Evolutionary conservation across 53 echinoderm and acorn worm species (phyloP).

Genomic region (Zoroaster sp.): DNA sequence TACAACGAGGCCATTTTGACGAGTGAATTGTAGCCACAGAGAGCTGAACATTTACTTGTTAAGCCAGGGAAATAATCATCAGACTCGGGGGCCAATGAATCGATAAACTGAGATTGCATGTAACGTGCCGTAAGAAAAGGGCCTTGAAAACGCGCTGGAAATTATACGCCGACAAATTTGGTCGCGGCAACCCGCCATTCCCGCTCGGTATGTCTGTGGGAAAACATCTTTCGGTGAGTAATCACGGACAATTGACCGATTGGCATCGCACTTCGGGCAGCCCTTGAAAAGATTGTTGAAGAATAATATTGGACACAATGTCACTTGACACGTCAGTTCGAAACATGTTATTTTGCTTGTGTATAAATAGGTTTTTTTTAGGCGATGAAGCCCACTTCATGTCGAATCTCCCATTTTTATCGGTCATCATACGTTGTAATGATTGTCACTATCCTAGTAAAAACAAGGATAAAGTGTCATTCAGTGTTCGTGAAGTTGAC

Average conservation of each 20-base stretch:
- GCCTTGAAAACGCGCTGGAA: slow-evolving; percentile 8
- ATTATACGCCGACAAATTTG: slow-evolving; percentile 33
- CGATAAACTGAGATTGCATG: slow-evolving; percentile 17
- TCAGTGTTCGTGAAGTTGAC: not conserved
- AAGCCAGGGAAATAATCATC: not conserved
- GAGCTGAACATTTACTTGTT: not conserved
- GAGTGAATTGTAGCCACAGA: not conserved
- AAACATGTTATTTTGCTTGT: not conserved
- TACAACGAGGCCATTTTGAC: no score
- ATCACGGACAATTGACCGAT: not conserved
- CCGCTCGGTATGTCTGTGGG: not conserved
- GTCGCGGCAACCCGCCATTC: not conserved
- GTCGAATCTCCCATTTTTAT: not conserved
- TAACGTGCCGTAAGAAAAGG: slow-evolving; percentile 18
- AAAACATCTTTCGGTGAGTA: not conserved
- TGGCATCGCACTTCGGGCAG: not conserved
- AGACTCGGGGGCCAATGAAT: not conserved
- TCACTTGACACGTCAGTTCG: not conserved
- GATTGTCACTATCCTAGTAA: not conserved
- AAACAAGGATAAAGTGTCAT: not conserved
- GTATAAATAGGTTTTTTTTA: not conserved
- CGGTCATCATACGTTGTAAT: not conserved
- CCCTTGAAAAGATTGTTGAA: not conserved
- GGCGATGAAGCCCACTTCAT: not conserved
- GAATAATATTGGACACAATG: not conserved